Evolutionary conservation across 2,888 invertebrate genomes (phyloP), one percentile per base, ranked within the genome.

Genomic region (Drosophila siamana): DNA sequence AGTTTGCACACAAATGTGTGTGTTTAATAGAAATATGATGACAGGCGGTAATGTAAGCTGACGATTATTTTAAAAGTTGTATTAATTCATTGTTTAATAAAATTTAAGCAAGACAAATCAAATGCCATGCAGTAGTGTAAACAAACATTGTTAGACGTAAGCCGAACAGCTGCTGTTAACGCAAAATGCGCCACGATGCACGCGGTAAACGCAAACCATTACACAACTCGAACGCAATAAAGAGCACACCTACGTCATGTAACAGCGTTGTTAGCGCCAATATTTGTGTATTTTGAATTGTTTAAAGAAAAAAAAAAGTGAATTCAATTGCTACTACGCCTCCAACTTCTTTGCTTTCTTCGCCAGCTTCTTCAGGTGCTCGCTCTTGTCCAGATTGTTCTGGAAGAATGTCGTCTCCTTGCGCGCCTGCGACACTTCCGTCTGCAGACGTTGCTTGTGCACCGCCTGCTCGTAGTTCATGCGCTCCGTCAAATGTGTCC

Each of bases 401-500:
- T 96, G 96, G 92, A 98, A 96, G 93, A 96, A 97, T 72, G 96
- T 95, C 0, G 97, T 96, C 91, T 98, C 97, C 91, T 96, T 95
- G 91, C 98, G 98, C 0, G 97, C 98, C 90, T 98, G 96, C 11
- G 97, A 95, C 60, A 98, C 96, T 93, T 98, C 98, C 0, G 96
- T 95, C 75, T 96, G 93, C 71, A 98, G 92, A 89, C 97, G 95
- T 91, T 98, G 98, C 89, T 96, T 95, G 84, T 96, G 95, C 0
- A 97, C 97, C 16, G 97, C 97, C 90, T 95, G 95, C 91, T 99
- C 99, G 91, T 98, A 98, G 2, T 97, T 96, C 78, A 99, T 93
- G 79, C 98, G 94, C 93, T 99, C 99, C 90, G 97, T 97, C 41
- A 99, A 93, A 92, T 99, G 98, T 26, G 95, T 94, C 99, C 99